A percentile compares a stretch with the other conserved stretches of the same genome.
phyloP scores from a whole-genome alignment of 2,113 vertebrate species.

The Pholis gunnellus region DNA sequence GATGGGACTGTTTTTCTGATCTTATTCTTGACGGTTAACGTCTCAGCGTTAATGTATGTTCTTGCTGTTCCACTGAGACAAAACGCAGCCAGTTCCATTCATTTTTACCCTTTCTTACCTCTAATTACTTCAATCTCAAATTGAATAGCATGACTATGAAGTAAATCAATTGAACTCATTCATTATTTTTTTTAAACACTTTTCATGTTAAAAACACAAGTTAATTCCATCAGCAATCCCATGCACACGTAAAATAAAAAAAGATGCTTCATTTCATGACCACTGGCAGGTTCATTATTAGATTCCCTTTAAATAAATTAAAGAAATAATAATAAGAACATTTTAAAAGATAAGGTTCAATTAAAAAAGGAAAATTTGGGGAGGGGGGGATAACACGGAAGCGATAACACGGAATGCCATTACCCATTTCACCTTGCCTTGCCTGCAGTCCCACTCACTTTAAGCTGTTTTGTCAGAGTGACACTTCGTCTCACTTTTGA shows the following conservation, averaged over 20 bases:
- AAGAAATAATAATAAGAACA: slow-evolving; percentile 22
- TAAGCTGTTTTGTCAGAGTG: slow-evolving; percentile 33
- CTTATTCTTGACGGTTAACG: slow-evolving; percentile 24
- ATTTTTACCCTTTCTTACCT: slow-evolving; percentile 21
- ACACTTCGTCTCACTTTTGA: slow-evolving; percentile 55
- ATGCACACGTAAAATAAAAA: slow-evolving; percentile 22
- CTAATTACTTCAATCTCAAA: slow-evolving; percentile 37
- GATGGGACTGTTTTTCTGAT: slow-evolving; percentile 5
- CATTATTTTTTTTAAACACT: slow-evolving; percentile 16
- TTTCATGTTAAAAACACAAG: slow-evolving; percentile 5
- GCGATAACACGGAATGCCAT: neutral
- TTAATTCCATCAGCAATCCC: slow-evolving; percentile 24
- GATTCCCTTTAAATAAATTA: slow-evolving; percentile 13
- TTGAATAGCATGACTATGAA: slow-evolving; percentile 29
- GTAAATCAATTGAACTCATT: slow-evolving; percentile 49
- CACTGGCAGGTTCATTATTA: slow-evolving; percentile 24
- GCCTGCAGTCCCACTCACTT: slow-evolving; percentile 8
- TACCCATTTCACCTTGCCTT: slow-evolving; percentile 12
- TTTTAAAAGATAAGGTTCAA: slow-evolving; percentile 16
- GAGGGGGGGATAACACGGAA: neutral
- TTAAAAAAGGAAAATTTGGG: slow-evolving; percentile 14
- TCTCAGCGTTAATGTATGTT: slow-evolving; percentile 19
- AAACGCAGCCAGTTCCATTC: slow-evolving; percentile 6
- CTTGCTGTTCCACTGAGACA: slow-evolving; percentile 8
- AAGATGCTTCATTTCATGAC: slow-evolving; percentile 36